Conservation (phyloP, 2,888 invertebrate species). For the Melieria crassipennis region DNA sequence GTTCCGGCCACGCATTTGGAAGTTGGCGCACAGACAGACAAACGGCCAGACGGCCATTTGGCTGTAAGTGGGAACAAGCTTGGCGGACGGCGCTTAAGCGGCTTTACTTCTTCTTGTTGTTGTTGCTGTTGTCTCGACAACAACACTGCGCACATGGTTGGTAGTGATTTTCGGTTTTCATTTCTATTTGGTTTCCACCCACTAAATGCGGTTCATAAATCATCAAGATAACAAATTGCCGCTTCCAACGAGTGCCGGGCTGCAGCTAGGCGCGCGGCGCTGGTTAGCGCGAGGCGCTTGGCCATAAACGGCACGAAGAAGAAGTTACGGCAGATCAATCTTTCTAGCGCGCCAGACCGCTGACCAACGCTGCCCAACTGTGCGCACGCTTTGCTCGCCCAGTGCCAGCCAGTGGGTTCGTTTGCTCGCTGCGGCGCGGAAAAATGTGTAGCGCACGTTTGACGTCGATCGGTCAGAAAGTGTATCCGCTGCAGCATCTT, state of each 20-base stretch:
- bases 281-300: background rate
- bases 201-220: slow-evolving; percentile 61
- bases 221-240: slow-evolving; percentile 64
- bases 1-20: background rate
- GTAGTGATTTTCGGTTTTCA: slow-evolving; percentile 20
- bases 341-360: slow-evolving; percentile 14
- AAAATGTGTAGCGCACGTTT: slow-evolving; percentile 12
- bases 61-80: slow-evolving; percentile 4
- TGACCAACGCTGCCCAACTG: background rate
- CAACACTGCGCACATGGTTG: background rate
- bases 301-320: background rate
- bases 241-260: slow-evolving; percentile 49
- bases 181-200: slow-evolving; percentile 48
- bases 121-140: slow-evolving; percentile 10
- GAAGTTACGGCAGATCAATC: slow-evolving; percentile 32
- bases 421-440: too few relatives aligned
- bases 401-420: too few relatives aligned
- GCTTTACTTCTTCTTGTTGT: slow-evolving; percentile 14
- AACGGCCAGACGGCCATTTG: slow-evolving; percentile 2
- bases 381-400: too few relatives aligned
- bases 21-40: slow-evolving; percentile 15
- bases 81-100: slow-evolving; percentile 11
- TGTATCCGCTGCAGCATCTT: slow-evolving; percentile 35
- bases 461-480: slow-evolving; percentile 29
- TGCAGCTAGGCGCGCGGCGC: background rate